A percentile compares a stretch with the other conserved stretches of the same genome.
These are phyloP conservation scores for Esox masquinongy DNA, from an alignment of 2,797 vertebrate genomes.

Conservation along the genomic window DNA sequence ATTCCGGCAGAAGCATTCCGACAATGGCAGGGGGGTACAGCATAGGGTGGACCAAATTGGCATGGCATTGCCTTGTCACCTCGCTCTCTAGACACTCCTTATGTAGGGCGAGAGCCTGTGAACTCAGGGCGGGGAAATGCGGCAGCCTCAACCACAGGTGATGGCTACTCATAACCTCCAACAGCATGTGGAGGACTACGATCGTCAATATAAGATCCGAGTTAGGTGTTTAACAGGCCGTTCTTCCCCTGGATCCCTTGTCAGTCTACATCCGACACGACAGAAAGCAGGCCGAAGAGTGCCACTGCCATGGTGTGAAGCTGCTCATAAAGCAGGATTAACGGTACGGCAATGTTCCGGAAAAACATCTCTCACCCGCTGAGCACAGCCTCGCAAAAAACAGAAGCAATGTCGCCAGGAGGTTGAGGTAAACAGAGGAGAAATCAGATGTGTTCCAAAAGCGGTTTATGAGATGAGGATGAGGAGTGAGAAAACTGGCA, in stretches of 20 bases:
- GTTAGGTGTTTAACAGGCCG: neutral
- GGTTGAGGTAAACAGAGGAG: slow-evolving; percentile 19
- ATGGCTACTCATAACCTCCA: no score
- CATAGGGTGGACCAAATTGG: no score
- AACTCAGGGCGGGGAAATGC: no score
- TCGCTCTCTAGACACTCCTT: no score
- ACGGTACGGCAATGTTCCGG: slow-evolving; percentile 6
- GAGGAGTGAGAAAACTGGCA: slow-evolving; percentile 12
- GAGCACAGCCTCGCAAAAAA: slow-evolving; percentile 20
- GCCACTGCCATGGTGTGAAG: slow-evolving; percentile 21
- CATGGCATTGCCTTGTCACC: no score
- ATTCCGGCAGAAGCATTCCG: neutral
- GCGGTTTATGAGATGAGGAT: slow-evolving; percentile 14
- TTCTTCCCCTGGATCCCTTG: neutral
- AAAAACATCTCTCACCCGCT: slow-evolving; percentile 19
- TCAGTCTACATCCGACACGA: neutral
- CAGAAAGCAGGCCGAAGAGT: slow-evolving; percentile 24
- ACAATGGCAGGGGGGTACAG: no score
- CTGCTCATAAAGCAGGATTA: slow-evolving; percentile 26
- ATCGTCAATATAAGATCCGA: no score
- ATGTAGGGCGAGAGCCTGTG: no score
- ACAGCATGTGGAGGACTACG: no score
- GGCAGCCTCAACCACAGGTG: no score
- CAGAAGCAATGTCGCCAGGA: slow-evolving; percentile 24
- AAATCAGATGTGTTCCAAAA: slow-evolving; percentile 10